A percentile compares a stretch with the other conserved stretches of the same genome.
Evolutionary conservation across 2,113 vertebrate species (phyloP).

Genomic region (Aix galericulata): DNA sequence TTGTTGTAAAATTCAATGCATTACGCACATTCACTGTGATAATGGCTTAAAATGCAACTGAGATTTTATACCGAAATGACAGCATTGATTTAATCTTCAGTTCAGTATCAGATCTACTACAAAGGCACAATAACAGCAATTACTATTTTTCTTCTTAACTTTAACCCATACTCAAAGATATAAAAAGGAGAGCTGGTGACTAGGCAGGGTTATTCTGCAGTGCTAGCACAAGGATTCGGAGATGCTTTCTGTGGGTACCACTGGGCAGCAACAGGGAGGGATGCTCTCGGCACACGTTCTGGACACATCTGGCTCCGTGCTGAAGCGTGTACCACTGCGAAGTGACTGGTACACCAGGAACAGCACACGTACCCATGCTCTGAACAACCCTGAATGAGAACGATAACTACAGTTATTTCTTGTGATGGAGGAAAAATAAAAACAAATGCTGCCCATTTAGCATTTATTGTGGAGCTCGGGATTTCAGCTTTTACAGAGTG

Average conservation of each 20-base stretch:
- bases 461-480: not conserved
- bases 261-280: not conserved
- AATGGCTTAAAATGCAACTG: not conserved
- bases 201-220: not conserved
- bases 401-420: slow-evolving; percentile 27
- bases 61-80: slow-evolving; percentile 32
- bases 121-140: slow-evolving; percentile 20
- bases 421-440: slow-evolving; percentile 8
- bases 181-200: slow-evolving; percentile 9
- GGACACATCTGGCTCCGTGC: not conserved
- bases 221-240: not conserved
- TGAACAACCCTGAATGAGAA: slow-evolving; percentile 4
- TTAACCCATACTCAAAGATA: slow-evolving; percentile 20
- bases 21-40: not conserved
- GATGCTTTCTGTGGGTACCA: not conserved
- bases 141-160: not conserved
- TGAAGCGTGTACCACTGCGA: not conserved
- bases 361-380: not conserved
- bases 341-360: not conserved
- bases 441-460: slow-evolving; percentile 40
- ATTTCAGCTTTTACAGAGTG: slow-evolving; percentile 49
- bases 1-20: not conserved
- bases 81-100: slow-evolving; percentile 55
- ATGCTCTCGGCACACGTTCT: not conserved
- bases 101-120: slow-evolving; percentile 48